Percentiles rank a stretch among this genome's conserved stretches.
These are phyloP conservation scores for Cherax destructor DNA, from an alignment of 1,140 invertebrate species.

Conservation along the genomic window DNA sequence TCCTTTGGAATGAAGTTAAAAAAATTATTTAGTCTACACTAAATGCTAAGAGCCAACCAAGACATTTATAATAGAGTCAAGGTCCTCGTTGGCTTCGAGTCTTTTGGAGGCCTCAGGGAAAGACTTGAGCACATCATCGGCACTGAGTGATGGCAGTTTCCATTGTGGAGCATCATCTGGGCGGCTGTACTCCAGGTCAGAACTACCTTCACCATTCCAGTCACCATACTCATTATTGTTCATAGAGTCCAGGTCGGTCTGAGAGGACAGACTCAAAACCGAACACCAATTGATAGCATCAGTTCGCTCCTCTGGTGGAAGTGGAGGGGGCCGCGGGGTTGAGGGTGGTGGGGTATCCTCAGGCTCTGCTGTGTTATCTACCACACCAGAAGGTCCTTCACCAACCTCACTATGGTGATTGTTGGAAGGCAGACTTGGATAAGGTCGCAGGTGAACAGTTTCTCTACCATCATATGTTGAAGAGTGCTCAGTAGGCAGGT, in stretches of 20 bases:
- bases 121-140: conserved; percentile 82
- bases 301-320: conserved; percentile 83
- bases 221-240: conserved; percentile 84
- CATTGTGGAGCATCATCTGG: conserved; percentile 50
- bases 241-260: conserved; percentile 88
- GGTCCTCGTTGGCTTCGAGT: conserved; percentile 71
- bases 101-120: conserved; percentile 73
- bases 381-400: conserved; percentile 46
- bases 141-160: conserved; percentile 79
- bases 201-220: conserved; percentile 73
- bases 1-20: conserved; percentile 63
- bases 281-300: conserved; percentile 89
- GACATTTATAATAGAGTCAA: conserved; percentile 70
- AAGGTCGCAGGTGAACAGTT: conserved; percentile 55
- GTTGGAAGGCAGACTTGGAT: conserved; percentile 36
- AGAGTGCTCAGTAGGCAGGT: conserved; percentile 73
- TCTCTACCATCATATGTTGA: conserved; percentile 52
- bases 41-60: conserved; percentile 72
- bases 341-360: conserved; percentile 31
- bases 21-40: conserved; percentile 56
- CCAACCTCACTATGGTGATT: conserved; percentile 34
- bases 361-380: conserved; percentile 19
- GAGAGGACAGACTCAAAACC: conserved; percentile 88
- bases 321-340: conserved; percentile 77
- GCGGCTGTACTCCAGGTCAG: conserved; percentile 60